A percentile compares a stretch with the other conserved stretches of the same genome.
phyloP scores from a whole-genome alignment of 2,888 invertebrate species.

The Blera fallax region DNA sequence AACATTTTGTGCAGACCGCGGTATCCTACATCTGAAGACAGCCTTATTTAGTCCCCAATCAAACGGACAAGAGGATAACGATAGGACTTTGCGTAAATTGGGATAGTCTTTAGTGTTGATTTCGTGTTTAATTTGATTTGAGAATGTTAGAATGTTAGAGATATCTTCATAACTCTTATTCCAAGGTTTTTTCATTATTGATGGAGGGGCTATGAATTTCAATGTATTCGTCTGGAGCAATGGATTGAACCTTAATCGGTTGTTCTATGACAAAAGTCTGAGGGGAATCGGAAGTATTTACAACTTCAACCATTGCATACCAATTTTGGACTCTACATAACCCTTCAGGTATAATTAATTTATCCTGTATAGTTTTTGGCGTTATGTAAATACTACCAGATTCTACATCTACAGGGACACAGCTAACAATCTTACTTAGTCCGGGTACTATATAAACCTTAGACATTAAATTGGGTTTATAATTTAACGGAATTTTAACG shows the following conservation, averaged over 20 bases:
- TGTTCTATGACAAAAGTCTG: slow-evolving; percentile 43
- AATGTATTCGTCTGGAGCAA: neutral
- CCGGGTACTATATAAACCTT: slow-evolving; percentile 36
- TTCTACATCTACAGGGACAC: slow-evolving; percentile 50
- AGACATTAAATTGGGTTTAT: slow-evolving; percentile 52
- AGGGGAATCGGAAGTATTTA: slow-evolving; percentile 21
- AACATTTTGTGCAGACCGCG: too few species aligned
- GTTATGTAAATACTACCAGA: slow-evolving; percentile 36
- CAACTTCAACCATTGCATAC: slow-evolving; percentile 37
- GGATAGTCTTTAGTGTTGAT: slow-evolving; percentile 58
- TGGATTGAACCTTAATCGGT: slow-evolving; percentile 34
- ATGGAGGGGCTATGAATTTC: slow-evolving; percentile 14
- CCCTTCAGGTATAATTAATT: slow-evolving; percentile 43
- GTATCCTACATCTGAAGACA: too few species aligned
- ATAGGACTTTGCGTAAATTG: slow-evolving; percentile 66
- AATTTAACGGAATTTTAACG: slow-evolving; percentile 21
- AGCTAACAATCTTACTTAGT: slow-evolving; percentile 28
- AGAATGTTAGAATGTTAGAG: slow-evolving; percentile 52
- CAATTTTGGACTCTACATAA: slow-evolving; percentile 42
- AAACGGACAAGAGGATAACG: too few species aligned
- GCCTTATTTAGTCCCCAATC: too few species aligned
- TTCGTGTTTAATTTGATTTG: slow-evolving; percentile 51
- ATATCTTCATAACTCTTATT: slow-evolving; percentile 40
- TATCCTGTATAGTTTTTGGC: slow-evolving; percentile 1
- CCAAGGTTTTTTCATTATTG: neutral